A percentile compares a stretch with the other conserved stretches of the same genome.
Evolutionary conservation across 2,113 vertebrate genomes (phyloP).

Genomic region (Sturnira hondurensis): DNA sequence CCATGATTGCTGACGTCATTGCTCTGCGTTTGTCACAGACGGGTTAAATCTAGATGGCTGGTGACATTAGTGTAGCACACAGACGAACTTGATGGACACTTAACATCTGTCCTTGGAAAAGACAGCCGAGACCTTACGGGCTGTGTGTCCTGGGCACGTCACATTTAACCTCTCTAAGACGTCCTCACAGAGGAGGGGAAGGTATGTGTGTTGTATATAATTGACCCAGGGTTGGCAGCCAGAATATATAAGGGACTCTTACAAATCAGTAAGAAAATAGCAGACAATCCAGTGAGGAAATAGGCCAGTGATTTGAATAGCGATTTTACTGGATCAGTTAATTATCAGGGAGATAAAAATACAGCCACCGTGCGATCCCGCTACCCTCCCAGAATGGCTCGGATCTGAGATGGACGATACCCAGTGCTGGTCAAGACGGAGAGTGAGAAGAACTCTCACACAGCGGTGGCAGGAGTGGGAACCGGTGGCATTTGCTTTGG

Average conservation of each 20-base stretch:
- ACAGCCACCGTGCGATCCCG: not conserved
- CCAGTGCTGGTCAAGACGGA: fast-evolving
- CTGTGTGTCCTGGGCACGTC: not conserved
- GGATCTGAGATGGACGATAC: not conserved
- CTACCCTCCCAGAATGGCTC: not conserved
- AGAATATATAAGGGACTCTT: not conserved
- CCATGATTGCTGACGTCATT: fast-evolving
- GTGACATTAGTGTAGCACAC: not conserved
- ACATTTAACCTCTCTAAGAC: not conserved
- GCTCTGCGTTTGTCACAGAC: not conserved
- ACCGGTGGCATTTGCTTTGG: not conserved
- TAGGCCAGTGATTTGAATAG: not conserved
- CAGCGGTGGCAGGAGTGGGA: not conserved
- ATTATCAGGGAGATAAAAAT: not conserved
- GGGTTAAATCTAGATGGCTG: not conserved
- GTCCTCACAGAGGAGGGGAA: not conserved
- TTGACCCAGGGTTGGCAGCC: not conserved
- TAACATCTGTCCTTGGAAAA: not conserved
- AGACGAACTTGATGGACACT: not conserved
- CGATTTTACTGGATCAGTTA: not conserved
- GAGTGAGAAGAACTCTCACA: not conserved
- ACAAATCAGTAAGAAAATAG: not conserved
- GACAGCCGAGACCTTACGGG: not conserved
- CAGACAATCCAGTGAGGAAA: not conserved
- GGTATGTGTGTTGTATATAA: not conserved